Conservation (phyloP, 2,113 vertebrate genomes). For the Neodon shergylaensis region DNA sequence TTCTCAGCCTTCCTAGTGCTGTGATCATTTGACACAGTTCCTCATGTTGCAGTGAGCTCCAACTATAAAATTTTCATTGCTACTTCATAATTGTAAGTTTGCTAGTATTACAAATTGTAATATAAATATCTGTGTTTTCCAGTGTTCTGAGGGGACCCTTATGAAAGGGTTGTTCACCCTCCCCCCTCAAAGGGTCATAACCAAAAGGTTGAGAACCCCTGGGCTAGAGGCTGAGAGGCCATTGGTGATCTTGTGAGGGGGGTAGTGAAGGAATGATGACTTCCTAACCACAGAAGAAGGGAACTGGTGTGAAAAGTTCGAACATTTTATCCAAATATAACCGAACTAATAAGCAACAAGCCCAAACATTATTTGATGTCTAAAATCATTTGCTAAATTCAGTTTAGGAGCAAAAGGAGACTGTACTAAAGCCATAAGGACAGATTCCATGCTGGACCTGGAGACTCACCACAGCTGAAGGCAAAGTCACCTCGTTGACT, state of each 20-base stretch:
- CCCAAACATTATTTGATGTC: slow-evolving; percentile 16
- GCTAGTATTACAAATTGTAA: neutral
- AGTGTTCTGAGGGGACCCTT: neutral
- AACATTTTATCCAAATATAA: slow-evolving; percentile 54
- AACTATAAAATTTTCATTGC: neutral
- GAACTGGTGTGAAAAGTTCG: slow-evolving; percentile 33
- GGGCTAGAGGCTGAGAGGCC: neutral
- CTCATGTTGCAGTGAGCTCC: neutral
- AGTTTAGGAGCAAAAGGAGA: neutral
- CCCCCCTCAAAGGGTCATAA: neutral
- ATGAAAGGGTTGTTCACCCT: neutral
- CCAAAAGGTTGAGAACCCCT: neutral
- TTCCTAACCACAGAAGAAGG: slow-evolving; percentile 49
- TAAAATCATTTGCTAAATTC: slow-evolving; percentile 19
- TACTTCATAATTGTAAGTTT: neutral
- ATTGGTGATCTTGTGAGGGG: neutral
- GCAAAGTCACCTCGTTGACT: neutral
- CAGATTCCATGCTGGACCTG: neutral
- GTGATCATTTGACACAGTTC: neutral
- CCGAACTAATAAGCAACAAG: slow-evolving; percentile 37
- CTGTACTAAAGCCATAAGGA: neutral
- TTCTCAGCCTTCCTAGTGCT: neutral
- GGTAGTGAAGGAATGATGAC: slow-evolving; percentile 4
- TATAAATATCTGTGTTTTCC: neutral
- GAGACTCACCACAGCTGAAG: neutral